phyloP scores from a whole-genome alignment of 2,797 vertebrate genomes.

The Chelonia mydas region DNA sequence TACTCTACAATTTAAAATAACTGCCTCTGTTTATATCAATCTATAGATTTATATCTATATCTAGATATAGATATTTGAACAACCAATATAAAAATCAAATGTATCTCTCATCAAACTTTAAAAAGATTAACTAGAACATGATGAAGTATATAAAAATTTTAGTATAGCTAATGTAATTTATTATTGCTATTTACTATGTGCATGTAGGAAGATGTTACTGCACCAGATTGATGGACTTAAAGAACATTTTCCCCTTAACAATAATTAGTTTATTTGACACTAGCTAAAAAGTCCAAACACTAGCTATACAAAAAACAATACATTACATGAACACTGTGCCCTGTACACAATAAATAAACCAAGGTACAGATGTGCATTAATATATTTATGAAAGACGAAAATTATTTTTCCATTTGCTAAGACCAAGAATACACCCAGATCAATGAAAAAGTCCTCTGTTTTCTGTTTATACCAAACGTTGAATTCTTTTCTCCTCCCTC shows the following conservation, averaged over 20 bases:
- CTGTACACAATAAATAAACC: constrained; percentile 14
- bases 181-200: not conserved
- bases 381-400: not conserved
- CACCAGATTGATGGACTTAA: constrained; percentile 51
- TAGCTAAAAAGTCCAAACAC: not conserved
- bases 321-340: constrained; percentile 14
- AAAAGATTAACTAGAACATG: constrained; percentile 18
- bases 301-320: not conserved
- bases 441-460: constrained; percentile 33
- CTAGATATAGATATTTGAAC: not conserved
- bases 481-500: not conserved
- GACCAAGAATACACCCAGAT: constrained; percentile 30
- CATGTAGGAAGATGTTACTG: constrained; percentile 35
- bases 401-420: not conserved
- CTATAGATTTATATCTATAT: not conserved
- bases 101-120: constrained; percentile 15
- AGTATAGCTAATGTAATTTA: not conserved
- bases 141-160: not conserved
- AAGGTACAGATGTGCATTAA: constrained; percentile 31
- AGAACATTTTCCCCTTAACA: constrained; percentile 2
- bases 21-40: not conserved
- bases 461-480: constrained; percentile 59
- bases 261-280: constrained; percentile 39
- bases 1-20: not conserved
- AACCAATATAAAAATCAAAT: not conserved